Base-by-base conservation (phyloP, 2,888 invertebrate species). In the Julus scanicus region DNA sequence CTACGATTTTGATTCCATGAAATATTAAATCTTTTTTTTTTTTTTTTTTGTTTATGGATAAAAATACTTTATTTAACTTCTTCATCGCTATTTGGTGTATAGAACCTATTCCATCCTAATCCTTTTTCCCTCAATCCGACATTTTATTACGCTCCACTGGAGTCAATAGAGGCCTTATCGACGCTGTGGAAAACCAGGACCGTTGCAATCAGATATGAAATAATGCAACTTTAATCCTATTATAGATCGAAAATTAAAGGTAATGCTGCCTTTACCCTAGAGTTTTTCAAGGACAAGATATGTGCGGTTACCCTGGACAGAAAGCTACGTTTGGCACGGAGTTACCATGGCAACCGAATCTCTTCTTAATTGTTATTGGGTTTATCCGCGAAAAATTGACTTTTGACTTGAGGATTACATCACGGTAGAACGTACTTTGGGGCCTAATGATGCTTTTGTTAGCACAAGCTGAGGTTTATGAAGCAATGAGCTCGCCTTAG, bases 211-310 rank as follows among this genome's bases (percentile, higher is more conserved):
- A 37, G 80, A 80, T 80, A 80, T 80, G 63, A 63, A 63, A 63
- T 63, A 63, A 80, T 80, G 80, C 80, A 80, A 80, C 37, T 80
- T 80, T 80, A 80, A 80, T 80, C 80, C 80, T 80, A 80, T 80
- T 80, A 80, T 80, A 37, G 80, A 80, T 80, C 80, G 80, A 80
- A 80, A 80, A 80, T 80, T 80, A 80, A 80, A 80, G 80, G 80
- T 37, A 80, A 80, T 80, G 37, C 80, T 80, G 6, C 80, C 37
- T 80, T 80, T 13, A 13, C 1, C 13, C 11, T 80, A 9, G 37
- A 13, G 17, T 4, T 37, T 80, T 80, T 80, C 80, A 80, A 80
- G 80, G 80, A 11, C 80, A 29, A 2, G 29, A 9, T 29, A 9
- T 71, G 71, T 20, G 20, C 11, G 29, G n/a, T 11, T 44, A 44